Evolutionary conservation across 2,888 invertebrate species (phyloP).

Genomic region (Leucania comma): DNA sequence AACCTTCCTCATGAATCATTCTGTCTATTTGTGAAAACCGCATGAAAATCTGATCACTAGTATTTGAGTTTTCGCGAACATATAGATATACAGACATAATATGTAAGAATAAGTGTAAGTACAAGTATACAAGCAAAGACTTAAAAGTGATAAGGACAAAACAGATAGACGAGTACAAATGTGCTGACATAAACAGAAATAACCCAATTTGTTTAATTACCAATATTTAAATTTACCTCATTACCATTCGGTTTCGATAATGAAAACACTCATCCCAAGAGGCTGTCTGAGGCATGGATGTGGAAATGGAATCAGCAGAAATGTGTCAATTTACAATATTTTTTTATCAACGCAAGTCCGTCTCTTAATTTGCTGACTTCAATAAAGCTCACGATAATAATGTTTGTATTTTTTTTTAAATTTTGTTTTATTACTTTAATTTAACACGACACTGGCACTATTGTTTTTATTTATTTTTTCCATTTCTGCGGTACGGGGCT

Average conservation of each 20-base stretch:
- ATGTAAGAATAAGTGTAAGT: no score
- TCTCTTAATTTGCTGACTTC: constrained; percentile 13
- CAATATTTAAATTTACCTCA: constrained; percentile 28
- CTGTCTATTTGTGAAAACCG: no score
- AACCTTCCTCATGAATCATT: no score
- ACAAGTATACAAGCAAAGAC: no score
- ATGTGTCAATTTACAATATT: constrained; percentile 32
- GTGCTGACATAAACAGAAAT: neutral
- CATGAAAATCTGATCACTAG: no score
- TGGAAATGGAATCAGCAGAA: constrained; percentile 41
- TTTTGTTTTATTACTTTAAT: neutral
- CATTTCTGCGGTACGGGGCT: no score
- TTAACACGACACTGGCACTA: neutral
- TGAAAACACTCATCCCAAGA: constrained; percentile 43
- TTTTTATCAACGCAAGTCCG: constrained; percentile 19
- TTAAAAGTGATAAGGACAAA: no score
- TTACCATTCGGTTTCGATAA: constrained; percentile 33
- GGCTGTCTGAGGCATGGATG: constrained; percentile 13
- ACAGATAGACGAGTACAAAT: no score
- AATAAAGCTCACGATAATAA: neutral
- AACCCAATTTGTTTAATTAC: constrained; percentile 22
- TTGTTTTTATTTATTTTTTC: no score
- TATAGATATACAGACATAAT: no score
- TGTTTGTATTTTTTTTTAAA: neutral
- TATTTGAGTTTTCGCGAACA: no score